These are phyloP conservation scores for Glaucidium brasilianum DNA, from an alignment of 2,113 vertebrate species.

Conservation along the genomic window DNA sequence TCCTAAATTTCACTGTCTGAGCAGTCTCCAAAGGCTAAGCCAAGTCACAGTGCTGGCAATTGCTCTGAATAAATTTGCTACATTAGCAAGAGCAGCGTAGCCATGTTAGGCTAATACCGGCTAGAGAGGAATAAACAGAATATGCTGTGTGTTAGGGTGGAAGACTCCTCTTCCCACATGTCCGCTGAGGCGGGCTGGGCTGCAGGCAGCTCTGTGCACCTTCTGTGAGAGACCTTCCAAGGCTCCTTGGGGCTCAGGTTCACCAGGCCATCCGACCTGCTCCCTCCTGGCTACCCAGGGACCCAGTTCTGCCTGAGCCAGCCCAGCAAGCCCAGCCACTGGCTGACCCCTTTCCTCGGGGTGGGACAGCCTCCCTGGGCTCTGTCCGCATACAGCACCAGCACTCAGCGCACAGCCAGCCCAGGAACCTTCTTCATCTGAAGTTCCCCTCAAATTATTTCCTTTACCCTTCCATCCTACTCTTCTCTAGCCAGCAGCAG, in stretches of 20 bases:
- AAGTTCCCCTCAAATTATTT: neutral
- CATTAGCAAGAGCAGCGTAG: rapidly evolving
- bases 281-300: neutral
- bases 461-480: neutral
- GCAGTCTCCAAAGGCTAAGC: neutral
- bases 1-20: neutral
- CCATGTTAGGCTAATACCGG: neutral
- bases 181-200: neutral
- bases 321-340: neutral
- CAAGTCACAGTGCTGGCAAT: neutral
- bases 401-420: neutral
- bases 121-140: rapidly evolving
- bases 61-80: neutral
- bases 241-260: neutral
- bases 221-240: neutral
- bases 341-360: neutral
- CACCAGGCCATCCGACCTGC: rapidly evolving
- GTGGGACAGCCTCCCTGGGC: neutral
- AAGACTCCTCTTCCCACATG: neutral
- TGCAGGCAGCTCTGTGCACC: rapidly evolving
- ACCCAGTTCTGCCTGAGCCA: neutral
- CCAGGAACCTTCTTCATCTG: neutral
- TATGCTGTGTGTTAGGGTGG: rapidly evolving
- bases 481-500: neutral
- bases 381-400: rapidly evolving